Percentiles rank a stretch among this genome's conserved stretches.
These are phyloP conservation scores for Enteromius afrohamiltoni DNA, from an alignment of 2,797 vertebrate species.

Conservation along the genomic window DNA sequence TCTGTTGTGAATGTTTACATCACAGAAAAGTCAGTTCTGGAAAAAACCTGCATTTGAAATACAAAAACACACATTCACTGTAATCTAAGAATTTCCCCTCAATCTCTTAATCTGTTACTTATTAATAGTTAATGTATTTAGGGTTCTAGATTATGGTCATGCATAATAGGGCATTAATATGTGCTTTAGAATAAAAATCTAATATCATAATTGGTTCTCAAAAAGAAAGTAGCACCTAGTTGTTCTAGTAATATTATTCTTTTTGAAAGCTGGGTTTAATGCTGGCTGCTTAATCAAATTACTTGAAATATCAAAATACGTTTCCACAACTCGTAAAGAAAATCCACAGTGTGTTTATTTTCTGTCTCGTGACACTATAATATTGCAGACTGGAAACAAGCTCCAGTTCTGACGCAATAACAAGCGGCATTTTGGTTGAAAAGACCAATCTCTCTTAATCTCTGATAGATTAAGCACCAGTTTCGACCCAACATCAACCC, in stretches of 20 bases:
- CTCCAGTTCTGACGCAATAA: slow-evolving; percentile 46
- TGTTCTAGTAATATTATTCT: not conserved
- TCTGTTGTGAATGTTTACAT: not conserved
- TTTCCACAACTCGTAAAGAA: not conserved
- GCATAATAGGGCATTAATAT: not conserved
- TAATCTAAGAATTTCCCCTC: no score
- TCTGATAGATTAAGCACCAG: not conserved
- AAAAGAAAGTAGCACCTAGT: not conserved
- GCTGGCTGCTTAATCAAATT: not conserved
- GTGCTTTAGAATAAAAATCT: not conserved
- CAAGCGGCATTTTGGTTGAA: not conserved
- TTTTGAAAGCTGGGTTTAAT: not conserved
- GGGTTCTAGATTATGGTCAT: not conserved
- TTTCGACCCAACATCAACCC: not conserved
- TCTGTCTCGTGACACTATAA: not conserved
- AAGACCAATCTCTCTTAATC: no score
- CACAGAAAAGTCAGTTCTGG: not conserved
- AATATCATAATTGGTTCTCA: not conserved
- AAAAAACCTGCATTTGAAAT: not conserved
- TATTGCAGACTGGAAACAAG: not conserved
- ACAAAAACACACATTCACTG: not conserved
- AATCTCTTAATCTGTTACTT: no score
- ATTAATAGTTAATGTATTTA: no score
- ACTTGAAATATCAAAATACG: not conserved
- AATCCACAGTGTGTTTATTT: not conserved